phyloP scores from a whole-genome alignment of 2,113 vertebrate species.

The Falcunculus frontatus region DNA sequence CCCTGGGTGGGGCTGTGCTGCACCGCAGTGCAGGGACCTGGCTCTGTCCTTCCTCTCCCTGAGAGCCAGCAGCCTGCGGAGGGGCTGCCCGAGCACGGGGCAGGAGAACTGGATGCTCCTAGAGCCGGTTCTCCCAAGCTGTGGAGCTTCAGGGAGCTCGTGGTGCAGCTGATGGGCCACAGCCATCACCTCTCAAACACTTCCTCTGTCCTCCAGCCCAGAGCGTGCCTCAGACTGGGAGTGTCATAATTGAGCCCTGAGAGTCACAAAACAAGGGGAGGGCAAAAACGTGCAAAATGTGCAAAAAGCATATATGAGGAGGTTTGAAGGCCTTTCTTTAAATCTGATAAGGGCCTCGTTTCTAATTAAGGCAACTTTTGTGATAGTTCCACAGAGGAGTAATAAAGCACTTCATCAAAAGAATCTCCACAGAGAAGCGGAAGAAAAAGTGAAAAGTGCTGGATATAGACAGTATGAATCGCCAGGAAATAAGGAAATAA shows the following conservation, averaged over 20 bases:
- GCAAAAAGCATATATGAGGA: background rate
- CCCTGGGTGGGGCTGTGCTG: background rate
- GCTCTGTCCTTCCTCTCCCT: rapidly evolving
- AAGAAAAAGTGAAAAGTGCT: background rate
- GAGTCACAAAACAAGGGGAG: background rate
- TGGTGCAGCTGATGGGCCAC: background rate
- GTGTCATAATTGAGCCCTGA: background rate
- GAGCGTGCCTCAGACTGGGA: background rate
- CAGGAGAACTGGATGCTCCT: background rate
- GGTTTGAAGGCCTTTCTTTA: background rate
- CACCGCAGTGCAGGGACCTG: background rate
- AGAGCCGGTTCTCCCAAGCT: background rate
- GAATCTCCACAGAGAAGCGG: background rate
- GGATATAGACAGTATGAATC: background rate
- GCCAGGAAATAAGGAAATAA: slow-evolving; percentile 18
- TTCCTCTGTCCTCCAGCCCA: background rate
- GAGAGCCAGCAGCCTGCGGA: background rate
- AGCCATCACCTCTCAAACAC: background rate
- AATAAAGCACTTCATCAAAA: background rate
- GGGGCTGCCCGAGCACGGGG: no score
- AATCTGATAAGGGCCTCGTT: background rate
- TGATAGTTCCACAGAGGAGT: background rate
- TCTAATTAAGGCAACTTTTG: background rate
- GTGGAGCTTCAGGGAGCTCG: background rate
- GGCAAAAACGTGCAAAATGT: background rate